These are phyloP conservation scores for Schlechtendalia chinensis DNA, from an alignment of 1,140 invertebrate genomes.

Conservation along the genomic window DNA sequence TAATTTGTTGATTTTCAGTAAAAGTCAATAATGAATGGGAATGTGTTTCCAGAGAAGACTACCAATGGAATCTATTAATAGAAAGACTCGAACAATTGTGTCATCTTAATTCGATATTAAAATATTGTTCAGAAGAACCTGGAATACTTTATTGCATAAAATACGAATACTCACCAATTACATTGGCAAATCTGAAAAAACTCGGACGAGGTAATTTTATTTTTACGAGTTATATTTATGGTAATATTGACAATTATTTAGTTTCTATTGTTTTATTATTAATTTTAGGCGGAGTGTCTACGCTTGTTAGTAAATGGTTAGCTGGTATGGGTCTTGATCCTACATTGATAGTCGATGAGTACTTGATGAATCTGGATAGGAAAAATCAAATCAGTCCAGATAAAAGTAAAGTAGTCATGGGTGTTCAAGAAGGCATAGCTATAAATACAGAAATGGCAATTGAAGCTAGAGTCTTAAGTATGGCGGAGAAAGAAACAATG, in stretches of 20 bases:
- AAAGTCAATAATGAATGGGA: conserved; percentile 68
- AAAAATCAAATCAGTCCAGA: neutral
- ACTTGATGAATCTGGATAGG: conserved; percentile 56
- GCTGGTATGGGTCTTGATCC: conserved; percentile 69
- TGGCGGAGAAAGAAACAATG: conserved; percentile 51
- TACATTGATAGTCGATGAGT: conserved; percentile 57
- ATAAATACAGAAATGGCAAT: conserved; percentile 51
- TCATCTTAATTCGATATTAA: conserved; percentile 59
- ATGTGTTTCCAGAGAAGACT: conserved; percentile 77
- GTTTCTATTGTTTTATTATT: neutral
- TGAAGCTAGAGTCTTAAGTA: conserved; percentile 52
- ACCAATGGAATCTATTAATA: conserved; percentile 80
- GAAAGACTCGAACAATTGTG: conserved; percentile 87
- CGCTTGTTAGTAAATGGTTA: conserved; percentile 79
- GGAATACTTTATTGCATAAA: conserved; percentile 17
- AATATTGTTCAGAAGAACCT: conserved; percentile 29
- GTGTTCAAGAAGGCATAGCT: conserved; percentile 51
- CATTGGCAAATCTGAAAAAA: conserved; percentile 10
- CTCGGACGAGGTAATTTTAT: conserved; percentile 7
- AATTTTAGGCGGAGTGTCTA: conserved; percentile 68
- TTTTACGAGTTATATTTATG: neutral
- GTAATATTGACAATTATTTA: neutral
- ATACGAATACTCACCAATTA: conserved; percentile 13
- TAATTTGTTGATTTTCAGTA: conserved; percentile 9
- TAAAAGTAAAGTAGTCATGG: conserved; percentile 12